phyloP scores from a whole-genome alignment of 2,113 vertebrate genomes.

The Meles meles region DNA sequence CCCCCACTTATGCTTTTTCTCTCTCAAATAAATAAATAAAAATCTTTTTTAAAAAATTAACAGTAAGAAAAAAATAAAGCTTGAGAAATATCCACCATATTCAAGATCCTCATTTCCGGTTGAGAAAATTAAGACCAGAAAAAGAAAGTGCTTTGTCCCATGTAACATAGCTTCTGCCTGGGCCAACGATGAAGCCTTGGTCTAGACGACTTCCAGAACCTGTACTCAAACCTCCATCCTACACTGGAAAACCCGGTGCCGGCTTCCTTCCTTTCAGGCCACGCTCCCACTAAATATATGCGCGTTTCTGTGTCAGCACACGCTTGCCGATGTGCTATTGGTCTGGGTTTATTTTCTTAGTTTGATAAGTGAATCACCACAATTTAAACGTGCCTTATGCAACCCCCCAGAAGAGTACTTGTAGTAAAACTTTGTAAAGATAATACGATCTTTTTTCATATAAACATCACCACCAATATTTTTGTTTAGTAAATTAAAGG shows the following conservation, averaged over 20 bases:
- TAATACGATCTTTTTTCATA: neutral
- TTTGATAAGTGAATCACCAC: neutral
- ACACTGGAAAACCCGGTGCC: neutral
- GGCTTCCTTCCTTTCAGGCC: neutral
- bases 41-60: neutral
- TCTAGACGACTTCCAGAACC: neutral
- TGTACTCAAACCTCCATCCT: neutral
- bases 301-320: neutral
- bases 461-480: neutral
- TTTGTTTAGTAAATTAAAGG: neutral
- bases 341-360: neutral
- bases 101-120: neutral
- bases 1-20: too few relatives aligned
- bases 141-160: neutral
- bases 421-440: neutral
- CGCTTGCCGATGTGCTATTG: neutral
- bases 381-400: neutral
- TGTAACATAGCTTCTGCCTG: neutral
- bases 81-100: neutral
- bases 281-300: neutral
- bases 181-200: neutral
- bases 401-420: neutral
- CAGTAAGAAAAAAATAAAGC: neutral
- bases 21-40: too few relatives aligned
- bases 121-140: neutral